Conservation (phyloP, 2,888 invertebrate genomes). For the Hemaris fuciformis region DNA sequence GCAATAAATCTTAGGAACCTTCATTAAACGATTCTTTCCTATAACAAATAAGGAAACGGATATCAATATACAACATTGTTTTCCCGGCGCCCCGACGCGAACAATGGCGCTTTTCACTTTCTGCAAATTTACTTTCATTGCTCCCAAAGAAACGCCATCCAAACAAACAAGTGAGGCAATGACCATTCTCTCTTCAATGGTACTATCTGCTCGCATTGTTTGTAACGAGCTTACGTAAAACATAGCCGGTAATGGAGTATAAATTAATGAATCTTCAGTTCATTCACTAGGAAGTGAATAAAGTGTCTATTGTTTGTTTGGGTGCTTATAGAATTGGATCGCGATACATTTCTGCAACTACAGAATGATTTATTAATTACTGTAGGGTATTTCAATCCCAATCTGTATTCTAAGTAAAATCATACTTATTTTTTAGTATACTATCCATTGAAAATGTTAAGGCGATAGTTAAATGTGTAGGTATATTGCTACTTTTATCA, state of each 20-base stretch:
- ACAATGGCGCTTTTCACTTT: slow-evolving; percentile 54
- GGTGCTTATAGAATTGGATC: slow-evolving; percentile 19
- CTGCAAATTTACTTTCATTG: slow-evolving; percentile 57
- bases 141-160: slow-evolving; percentile 57
- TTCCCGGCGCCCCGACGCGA: slow-evolving; percentile 28
- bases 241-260: slow-evolving; percentile 66
- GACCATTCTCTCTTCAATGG: slow-evolving; percentile 70
- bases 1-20: not conserved
- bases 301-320: slow-evolving; percentile 54
- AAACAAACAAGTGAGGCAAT: slow-evolving; percentile 74
- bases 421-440: no score
- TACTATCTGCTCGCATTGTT: slow-evolving; percentile 75
- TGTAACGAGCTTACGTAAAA: slow-evolving; percentile 71
- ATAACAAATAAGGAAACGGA: not conserved
- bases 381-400: not conserved
- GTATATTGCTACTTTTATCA: no score
- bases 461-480: no score
- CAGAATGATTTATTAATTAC: not conserved
- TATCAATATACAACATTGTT: slow-evolving; percentile 35
- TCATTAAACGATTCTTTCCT: not conserved
- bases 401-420: not conserved
- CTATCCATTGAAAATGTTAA: no score
- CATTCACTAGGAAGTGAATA: slow-evolving; percentile 60
- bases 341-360: not conserved
- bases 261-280: slow-evolving; percentile 67